A percentile compares a stretch with the other conserved stretches of the same genome.
Conservation (phyloP, 2,113 vertebrate genomes). For the Spheniscus mendiculus region DNA sequence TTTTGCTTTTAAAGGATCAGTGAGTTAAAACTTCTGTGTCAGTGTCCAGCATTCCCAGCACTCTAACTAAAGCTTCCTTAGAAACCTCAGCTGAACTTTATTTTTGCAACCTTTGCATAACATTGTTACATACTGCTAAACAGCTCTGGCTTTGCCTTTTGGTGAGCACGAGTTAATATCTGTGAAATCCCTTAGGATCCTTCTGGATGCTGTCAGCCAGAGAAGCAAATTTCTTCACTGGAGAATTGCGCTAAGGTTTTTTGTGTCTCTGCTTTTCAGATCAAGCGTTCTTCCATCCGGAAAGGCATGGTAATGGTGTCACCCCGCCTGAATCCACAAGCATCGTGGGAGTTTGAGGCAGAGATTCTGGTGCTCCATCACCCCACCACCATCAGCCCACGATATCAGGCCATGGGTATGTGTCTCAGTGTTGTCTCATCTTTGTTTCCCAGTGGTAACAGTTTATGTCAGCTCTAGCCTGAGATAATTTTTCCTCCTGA, state of each 20-base stretch:
- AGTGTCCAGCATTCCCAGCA: not conserved
- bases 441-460: not conserved
- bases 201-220: not conserved
- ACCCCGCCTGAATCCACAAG: constrained; percentile 91
- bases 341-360: constrained; percentile 98
- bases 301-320: constrained; percentile 99
- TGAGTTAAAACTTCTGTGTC: not conserved
- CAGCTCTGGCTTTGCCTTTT: not conserved
- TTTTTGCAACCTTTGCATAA: not conserved
- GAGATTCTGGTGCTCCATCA: constrained; percentile 98
- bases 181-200: not conserved
- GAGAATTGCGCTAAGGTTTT: not conserved
- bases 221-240: not conserved
- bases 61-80: not conserved
- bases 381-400: constrained; percentile 95
- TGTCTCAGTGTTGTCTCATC: not conserved
- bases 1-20: not conserved
- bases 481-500: not conserved
- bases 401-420: constrained; percentile 98
- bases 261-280: constrained; percentile 72
- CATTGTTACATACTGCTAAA: not conserved
- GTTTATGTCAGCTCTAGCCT: not conserved
- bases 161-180: not conserved
- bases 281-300: constrained; percentile 95
- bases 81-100: not conserved